Evolutionary conservation across 2,888 invertebrate genomes (phyloP), one percentile per base, ranked within the genome.

Genomic region (Nomada ruficornis): DNA sequence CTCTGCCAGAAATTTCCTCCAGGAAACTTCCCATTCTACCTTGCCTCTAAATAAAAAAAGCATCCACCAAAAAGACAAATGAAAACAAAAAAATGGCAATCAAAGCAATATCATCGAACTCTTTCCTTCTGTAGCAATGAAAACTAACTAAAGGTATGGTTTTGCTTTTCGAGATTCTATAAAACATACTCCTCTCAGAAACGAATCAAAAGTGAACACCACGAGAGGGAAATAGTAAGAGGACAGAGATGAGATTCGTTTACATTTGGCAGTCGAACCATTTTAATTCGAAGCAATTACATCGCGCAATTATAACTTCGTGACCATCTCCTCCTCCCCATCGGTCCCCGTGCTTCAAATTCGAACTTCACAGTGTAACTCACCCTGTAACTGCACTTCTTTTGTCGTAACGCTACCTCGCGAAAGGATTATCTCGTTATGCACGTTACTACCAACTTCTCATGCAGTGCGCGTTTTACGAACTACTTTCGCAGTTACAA

Each of bases 1-100:
- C 77, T 80, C 70, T 77, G 62, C n/a, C 20, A 42, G 71, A 63
- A 73, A 78, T 72, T 80, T 78, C 55, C 62, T 57, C 42, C 1
- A 29, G 29, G 57, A 63, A 72, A 67, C 29, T 55, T 70, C 23
- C 26, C 52, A 54, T 62, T 20, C 47, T 68, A 42, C 10, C 29
- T 50, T 20, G 15, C n/a, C 42, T 23, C 42, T 15, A 42, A 42
- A 36, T 36, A 57, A 50, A 55, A 55, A 68, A 67, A 23, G 18
- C 9, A 29, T 7, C 10, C 18, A 7, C 20, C 26, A 54, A n/a
- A 2, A 3, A 13, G 2, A 54, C 4, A 13, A 65, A 11, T 26
- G 3, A 26, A 67, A 54, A 23, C 23, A 11, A 55, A 42, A 47
- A 18, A 15, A 18, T 5, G 15, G 44, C n/a, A 23, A 18, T 55